Conservation (phyloP, 2,113 vertebrate species). For the Megaptera novaeangliae region DNA sequence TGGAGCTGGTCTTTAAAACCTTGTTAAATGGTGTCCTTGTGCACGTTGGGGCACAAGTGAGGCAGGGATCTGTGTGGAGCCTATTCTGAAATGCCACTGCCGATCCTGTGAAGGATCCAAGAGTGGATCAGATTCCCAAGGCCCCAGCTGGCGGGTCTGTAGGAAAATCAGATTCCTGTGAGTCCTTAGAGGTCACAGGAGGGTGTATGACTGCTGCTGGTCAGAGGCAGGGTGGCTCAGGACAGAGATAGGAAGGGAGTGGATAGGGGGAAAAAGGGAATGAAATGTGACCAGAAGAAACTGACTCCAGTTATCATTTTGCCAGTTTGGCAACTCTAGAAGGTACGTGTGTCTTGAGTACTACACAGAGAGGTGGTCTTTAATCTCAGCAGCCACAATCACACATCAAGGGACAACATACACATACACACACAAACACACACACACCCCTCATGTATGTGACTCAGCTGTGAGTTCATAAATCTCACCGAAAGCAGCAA, state of each 20-base stretch:
- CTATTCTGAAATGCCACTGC: conserved; percentile 62
- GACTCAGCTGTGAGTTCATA: not conserved
- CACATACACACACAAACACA: not conserved
- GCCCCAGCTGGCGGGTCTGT: conserved; percentile 61
- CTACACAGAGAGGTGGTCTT: not conserved
- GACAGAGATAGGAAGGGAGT: not conserved
- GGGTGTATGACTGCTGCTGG: not conserved
- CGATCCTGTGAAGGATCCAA: conserved; percentile 46
- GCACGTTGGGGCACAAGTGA: not conserved
- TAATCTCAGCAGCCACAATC: not conserved
- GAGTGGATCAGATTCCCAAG: conserved; percentile 57
- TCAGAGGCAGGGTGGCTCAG: not conserved
- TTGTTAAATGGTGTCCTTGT: not conserved
- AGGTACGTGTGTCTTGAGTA: not conserved
- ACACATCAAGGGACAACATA: not conserved
- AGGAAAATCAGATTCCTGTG: conserved; percentile 75
- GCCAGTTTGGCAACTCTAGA: not conserved
- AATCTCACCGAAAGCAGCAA: not conserved
- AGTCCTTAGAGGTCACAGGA: conserved; percentile 68
- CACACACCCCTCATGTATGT: not conserved
- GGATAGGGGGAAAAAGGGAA: not conserved
- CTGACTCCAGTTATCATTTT: not conserved
- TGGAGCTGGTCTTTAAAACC: conserved; percentile 17
- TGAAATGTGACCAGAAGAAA: not conserved
- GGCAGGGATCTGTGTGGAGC: conserved; percentile 39